Evolutionary conservation across 2,888 invertebrate species (phyloP).

Genomic region (Sinhomidia bicolor): DNA sequence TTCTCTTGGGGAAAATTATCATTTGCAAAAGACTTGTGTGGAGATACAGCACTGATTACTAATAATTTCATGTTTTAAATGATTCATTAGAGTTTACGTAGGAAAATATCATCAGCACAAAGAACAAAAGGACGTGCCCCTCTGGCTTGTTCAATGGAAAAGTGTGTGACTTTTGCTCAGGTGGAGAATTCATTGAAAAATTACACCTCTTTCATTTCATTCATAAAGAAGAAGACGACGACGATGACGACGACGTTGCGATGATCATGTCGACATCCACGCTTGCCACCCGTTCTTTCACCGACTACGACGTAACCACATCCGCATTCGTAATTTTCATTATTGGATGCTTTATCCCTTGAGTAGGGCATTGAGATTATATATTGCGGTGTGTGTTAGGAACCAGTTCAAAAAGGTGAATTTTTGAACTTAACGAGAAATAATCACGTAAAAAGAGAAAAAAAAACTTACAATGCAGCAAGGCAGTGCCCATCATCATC

Average conservation of each 20-base stretch:
- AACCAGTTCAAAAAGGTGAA: slow-evolving; percentile 51
- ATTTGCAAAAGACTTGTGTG: slow-evolving; percentile 3
- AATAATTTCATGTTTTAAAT: slow-evolving; percentile 35
- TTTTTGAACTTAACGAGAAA: slow-evolving; percentile 38
- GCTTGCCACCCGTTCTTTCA: slow-evolving; percentile 62
- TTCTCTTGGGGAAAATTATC: slow-evolving; percentile 13
- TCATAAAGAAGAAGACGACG: slow-evolving; percentile 42
- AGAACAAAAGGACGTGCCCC: slow-evolving; percentile 51
- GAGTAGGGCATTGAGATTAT: not conserved
- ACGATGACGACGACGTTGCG: too few species aligned
- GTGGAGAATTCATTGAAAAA: slow-evolving; percentile 75
- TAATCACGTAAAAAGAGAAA: slow-evolving; percentile 19
- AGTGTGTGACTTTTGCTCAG: slow-evolving; percentile 24
- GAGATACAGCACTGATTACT: slow-evolving; percentile 44
- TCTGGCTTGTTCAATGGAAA: not conserved
- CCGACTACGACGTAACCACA: slow-evolving; percentile 40
- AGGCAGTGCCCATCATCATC: not conserved
- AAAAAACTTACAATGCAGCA: not conserved
- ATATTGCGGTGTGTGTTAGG: not conserved
- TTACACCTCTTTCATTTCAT: slow-evolving; percentile 55
- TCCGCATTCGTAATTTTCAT: slow-evolving; percentile 48
- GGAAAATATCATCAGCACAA: not conserved
- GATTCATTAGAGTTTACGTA: slow-evolving; percentile 27
- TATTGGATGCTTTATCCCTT: not conserved
- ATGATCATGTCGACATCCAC: slow-evolving; percentile 13